Base-by-base conservation (phyloP, 2,888 invertebrate species). In the Homarus gammarus region DNA sequence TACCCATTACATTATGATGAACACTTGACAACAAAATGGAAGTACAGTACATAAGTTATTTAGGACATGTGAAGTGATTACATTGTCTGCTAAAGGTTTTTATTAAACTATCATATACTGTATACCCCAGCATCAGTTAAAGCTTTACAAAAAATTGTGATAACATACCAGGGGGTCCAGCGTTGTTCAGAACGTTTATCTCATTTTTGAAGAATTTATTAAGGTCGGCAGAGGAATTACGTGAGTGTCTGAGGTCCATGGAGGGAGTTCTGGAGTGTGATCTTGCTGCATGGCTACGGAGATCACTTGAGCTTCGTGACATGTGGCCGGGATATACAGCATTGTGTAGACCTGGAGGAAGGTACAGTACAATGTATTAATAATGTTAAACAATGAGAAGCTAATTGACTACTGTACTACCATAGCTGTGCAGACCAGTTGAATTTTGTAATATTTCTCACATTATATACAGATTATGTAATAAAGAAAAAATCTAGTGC, bases 181-280 rank as follows among this genome's bases (percentile, higher is more conserved):
- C 96, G 70, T 81, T 90, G 93, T 96, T 96, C n/a, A 96, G 95
- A 44, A 96, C 93, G 15, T 96, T 96, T 44, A 96, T 95, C 93
- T 97, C 97, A 92, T 96, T 96, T 92, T 96, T 95, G 90, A 96
- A 95, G 31, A 95, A 94, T 93, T 96, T 96, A 93, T 96, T 96
- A 72, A 96, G 94, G 94, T 97, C 96, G 3, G 96, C 96, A 0
- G 96, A 96, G 27, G 96, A 96, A 93, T 96, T 96, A 91, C 96
- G 94, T 0, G 96, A 95, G 93, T 97, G 96, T n/a, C 87, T 77
- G 91, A 96, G 94, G 93, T 97, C 98, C 92, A 98, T 94, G 1
- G 98, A 97, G 51, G 97, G 97, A 90, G 97, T 96, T 92, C 98
- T 95, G 0, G 98, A 97, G 93, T 98, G 97, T n/a, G 92, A 79